phyloP scores from a whole-genome alignment of 2,797 vertebrate species.

The Brachymystax lenok region DNA sequence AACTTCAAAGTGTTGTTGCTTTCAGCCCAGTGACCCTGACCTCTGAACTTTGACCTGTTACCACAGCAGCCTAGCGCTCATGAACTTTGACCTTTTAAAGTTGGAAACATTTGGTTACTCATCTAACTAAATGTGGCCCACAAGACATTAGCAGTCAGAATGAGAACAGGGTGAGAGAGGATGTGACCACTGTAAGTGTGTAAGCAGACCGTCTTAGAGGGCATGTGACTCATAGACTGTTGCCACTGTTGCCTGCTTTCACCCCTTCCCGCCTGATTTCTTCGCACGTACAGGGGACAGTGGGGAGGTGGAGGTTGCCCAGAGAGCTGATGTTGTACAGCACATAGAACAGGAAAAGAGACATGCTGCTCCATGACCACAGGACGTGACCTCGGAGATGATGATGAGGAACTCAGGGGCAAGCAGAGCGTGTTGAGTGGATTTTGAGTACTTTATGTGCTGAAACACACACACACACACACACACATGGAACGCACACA shows the following conservation, averaged over 20 bases:
- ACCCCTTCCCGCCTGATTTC: not conserved
- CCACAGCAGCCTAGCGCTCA: too few relatives aligned
- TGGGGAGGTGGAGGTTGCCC: slow-evolving; percentile 18
- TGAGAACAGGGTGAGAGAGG: too few relatives aligned
- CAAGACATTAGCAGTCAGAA: too few relatives aligned
- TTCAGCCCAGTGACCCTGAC: not conserved
- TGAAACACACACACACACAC: slow-evolving; percentile 25
- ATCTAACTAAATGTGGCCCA: too few relatives aligned
- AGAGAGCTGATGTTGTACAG: slow-evolving; percentile 44
- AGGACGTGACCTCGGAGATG: slow-evolving; percentile 69
- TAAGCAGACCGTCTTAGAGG: not conserved
- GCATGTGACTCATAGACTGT: not conserved
- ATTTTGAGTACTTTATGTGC: slow-evolving; percentile 32
- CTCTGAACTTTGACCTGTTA: not conserved
- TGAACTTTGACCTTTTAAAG: too few relatives aligned
- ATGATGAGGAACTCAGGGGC: slow-evolving; percentile 68
- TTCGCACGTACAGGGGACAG: slow-evolving; percentile 18
- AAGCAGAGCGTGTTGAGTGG: slow-evolving; percentile 43
- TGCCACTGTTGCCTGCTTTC: slow-evolving; percentile 4
- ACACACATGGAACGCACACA: not conserved
- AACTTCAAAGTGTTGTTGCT: not conserved
- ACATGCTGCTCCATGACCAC: slow-evolving; percentile 68
- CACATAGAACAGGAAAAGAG: slow-evolving; percentile 66
- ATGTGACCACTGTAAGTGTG: too few relatives aligned
- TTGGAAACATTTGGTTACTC: too few relatives aligned